These are phyloP conservation scores for Drosophila recens DNA, from an alignment of 2,888 invertebrate species.

Conservation along the genomic window DNA sequence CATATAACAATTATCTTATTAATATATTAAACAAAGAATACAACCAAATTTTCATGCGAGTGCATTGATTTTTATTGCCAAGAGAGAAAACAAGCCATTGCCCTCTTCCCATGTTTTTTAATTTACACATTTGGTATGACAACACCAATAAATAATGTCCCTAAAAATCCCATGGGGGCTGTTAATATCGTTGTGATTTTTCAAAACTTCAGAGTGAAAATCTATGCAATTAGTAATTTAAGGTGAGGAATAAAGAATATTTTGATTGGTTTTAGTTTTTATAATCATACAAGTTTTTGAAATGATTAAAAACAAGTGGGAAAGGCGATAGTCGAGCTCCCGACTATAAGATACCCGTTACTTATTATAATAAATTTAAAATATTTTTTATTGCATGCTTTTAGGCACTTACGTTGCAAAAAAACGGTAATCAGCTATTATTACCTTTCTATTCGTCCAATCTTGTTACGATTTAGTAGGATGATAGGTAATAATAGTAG, in stretches of 20 bases:
- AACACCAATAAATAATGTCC: conserved; percentile 6
- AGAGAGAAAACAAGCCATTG: conserved; percentile 1
- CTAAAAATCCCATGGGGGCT: background rate
- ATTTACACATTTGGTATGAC: conserved; percentile 1
- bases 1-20: too few species aligned
- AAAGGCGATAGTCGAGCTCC: too few species aligned
- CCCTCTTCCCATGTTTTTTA: conserved; percentile 1
- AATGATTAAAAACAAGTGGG: background rate
- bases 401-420: too few species aligned
- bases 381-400: too few species aligned
- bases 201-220: background rate
- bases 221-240: background rate
- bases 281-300: background rate
- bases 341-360: too few species aligned
- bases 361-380: too few species aligned
- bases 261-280: background rate
- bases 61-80: background rate
- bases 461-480: too few species aligned
- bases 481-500: too few species aligned
- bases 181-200: background rate
- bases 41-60: background rate
- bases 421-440: too few species aligned
- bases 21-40: too few species aligned
- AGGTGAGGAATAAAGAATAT: background rate
- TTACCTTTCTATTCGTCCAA: too few species aligned